Conservation (phyloP, 1,140 invertebrate species). For the Globodera rostochiensis region DNA sequence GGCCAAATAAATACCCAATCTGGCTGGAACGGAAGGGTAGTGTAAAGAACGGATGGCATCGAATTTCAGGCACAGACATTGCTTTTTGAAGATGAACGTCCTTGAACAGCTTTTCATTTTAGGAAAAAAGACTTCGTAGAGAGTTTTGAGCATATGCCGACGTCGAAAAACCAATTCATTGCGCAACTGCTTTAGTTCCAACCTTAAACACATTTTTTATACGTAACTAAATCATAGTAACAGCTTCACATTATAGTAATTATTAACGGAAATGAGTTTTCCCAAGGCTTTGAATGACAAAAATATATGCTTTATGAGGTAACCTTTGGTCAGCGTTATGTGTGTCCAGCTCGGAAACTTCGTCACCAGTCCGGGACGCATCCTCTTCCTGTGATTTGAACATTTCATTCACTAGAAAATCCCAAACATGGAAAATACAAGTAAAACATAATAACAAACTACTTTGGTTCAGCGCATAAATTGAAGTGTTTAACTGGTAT, state of each 20-base stretch:
- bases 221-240: not conserved
- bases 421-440: slow-evolving; percentile 25
- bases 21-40: slow-evolving; percentile 23
- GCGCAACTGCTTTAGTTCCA: slow-evolving; percentile 2
- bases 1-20: slow-evolving; percentile 17
- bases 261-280: no score
- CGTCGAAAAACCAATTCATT: slow-evolving; percentile 52
- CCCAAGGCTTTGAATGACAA: no score
- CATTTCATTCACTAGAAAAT: slow-evolving; percentile 17
- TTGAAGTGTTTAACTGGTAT: not conserved
- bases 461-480: slow-evolving; percentile 14
- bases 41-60: slow-evolving; percentile 41
- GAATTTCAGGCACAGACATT: slow-evolving; percentile 41
- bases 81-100: slow-evolving; percentile 11
- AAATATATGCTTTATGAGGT: slow-evolving; percentile 18
- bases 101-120: not conserved
- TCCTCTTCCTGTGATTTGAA: slow-evolving; percentile 16
- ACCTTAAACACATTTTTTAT: slow-evolving; percentile 35
- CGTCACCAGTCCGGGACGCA: slow-evolving; percentile 13
- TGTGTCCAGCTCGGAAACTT: not conserved
- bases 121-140: slow-evolving; percentile 19
- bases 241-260: not conserved
- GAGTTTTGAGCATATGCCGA: slow-evolving; percentile 39
- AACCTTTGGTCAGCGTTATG: not conserved
- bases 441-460: slow-evolving; percentile 20